Conservation (phyloP, 1,140 invertebrate genomes). For the Antheraea pernyi region DNA sequence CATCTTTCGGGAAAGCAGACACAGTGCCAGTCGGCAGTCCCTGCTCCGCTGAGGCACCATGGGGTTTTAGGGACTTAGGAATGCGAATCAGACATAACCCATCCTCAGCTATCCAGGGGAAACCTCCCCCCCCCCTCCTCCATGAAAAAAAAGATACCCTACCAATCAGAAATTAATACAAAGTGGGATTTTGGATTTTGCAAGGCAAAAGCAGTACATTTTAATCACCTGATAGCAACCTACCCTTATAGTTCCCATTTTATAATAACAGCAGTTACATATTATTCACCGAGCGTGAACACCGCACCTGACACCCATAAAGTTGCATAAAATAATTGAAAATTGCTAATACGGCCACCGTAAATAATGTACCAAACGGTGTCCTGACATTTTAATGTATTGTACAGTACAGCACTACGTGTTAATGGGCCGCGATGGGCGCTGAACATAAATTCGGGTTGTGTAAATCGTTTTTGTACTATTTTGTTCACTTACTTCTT, state of each 20-base stretch:
- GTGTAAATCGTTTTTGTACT: constrained; percentile 48
- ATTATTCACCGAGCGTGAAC: constrained; percentile 11
- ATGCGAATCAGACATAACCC: too few relatives aligned
- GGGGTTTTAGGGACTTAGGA: too few relatives aligned
- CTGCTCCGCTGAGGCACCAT: too few relatives aligned
- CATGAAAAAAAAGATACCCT: too few relatives aligned
- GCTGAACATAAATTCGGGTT: constrained; percentile 45
- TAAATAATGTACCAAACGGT: constrained; percentile 59
- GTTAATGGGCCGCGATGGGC: constrained; percentile 55
- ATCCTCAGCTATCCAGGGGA: too few relatives aligned
- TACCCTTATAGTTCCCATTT: not conserved
- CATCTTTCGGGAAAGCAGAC: too few relatives aligned
- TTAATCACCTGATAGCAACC: too few relatives aligned
- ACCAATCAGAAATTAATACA: too few relatives aligned
- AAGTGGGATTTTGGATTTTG: too few relatives aligned
- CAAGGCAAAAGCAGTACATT: too few relatives aligned
- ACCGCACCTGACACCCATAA: constrained; percentile 41
- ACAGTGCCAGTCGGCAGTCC: too few relatives aligned
- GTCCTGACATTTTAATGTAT: constrained; percentile 63
- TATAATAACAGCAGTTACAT: constrained; percentile 1
- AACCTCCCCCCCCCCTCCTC: too few relatives aligned
- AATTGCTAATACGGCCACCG: constrained; percentile 49
- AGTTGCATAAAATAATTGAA: constrained; percentile 53
- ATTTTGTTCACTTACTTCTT: constrained; percentile 17
- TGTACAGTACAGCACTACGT: constrained; percentile 56